phyloP scores from a whole-genome alignment of 2,113 vertebrate species.

The Cavia porcellus region DNA sequence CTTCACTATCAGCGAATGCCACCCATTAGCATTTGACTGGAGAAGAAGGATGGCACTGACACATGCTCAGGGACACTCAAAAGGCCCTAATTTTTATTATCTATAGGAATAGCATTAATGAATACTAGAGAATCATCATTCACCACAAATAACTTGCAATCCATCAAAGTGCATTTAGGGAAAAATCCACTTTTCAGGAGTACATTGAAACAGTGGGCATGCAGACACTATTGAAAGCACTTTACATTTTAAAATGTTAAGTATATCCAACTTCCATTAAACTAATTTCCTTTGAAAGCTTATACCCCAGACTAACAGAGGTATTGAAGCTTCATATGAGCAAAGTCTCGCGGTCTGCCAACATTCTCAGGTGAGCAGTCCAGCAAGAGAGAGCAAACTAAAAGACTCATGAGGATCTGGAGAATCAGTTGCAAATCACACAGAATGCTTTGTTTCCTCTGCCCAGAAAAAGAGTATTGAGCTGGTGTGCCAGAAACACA shows the following conservation, averaged over 20 bases:
- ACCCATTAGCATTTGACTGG: neutral
- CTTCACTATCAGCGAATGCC: neutral
- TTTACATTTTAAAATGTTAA: neutral
- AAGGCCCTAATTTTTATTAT: neutral
- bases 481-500: slow-evolving; percentile 33
- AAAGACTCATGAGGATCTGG: neutral
- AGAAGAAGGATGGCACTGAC: neutral
- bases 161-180: neutral
- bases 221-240: neutral
- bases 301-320: neutral
- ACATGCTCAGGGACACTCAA: neutral
- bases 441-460: neutral
- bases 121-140: slow-evolving; percentile 14
- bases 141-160: neutral
- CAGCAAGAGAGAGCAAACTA: neutral
- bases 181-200: neutral
- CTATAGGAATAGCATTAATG: neutral
- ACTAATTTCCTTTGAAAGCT: neutral
- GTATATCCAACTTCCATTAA: slow-evolving; percentile 9
- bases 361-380: neutral
- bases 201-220: neutral
- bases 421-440: neutral
- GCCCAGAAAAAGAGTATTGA: neutral
- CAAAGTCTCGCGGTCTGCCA: neutral
- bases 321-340: neutral